Conservation (phyloP, 2,888 invertebrate species). For the Archaeoteleia sp. region DNA sequence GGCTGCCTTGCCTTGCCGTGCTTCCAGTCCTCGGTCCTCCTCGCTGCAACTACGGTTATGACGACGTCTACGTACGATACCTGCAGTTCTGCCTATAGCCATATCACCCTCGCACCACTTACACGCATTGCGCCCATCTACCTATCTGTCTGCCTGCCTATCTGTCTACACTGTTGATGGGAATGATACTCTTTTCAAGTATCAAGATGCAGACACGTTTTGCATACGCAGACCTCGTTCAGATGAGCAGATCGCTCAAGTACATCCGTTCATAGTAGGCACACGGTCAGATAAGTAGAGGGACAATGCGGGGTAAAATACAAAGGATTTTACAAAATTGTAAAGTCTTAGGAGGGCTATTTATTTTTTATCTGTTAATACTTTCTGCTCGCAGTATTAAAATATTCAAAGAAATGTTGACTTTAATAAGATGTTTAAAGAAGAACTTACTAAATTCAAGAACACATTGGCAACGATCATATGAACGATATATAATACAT, state of each 20-base stretch:
- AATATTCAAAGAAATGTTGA: too few relatives aligned
- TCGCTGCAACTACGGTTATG: constrained; percentile 32
- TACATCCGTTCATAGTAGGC: neutral
- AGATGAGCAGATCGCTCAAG: neutral
- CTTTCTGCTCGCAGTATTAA: too few relatives aligned
- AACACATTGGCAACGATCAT: too few relatives aligned
- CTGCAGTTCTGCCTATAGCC: constrained; percentile 11
- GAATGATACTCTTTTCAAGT: constrained; percentile 17
- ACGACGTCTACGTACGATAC: constrained; percentile 20
- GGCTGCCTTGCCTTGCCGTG: constrained; percentile 50
- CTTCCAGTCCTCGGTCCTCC: constrained; percentile 47
- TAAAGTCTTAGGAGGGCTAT: too few relatives aligned
- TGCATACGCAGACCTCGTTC: constrained; percentile 11
- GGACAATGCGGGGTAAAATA: too few relatives aligned
- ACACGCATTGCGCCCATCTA: constrained; percentile 4
- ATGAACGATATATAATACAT: too few relatives aligned
- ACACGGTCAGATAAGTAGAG: neutral
- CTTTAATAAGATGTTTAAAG: too few relatives aligned
- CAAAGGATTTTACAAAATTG: too few relatives aligned
- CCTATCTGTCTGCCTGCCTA: constrained; percentile 6
- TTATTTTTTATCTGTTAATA: too few relatives aligned
- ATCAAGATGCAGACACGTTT: constrained; percentile 31
- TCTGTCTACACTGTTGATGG: constrained; percentile 17
- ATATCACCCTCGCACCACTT: constrained; percentile 22
- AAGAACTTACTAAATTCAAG: too few relatives aligned